A percentile compares a stretch with the other conserved stretches of the same genome.
phyloP scores from a whole-genome alignment of 1,140 invertebrate genomes.

The Saccostrea echinata region DNA sequence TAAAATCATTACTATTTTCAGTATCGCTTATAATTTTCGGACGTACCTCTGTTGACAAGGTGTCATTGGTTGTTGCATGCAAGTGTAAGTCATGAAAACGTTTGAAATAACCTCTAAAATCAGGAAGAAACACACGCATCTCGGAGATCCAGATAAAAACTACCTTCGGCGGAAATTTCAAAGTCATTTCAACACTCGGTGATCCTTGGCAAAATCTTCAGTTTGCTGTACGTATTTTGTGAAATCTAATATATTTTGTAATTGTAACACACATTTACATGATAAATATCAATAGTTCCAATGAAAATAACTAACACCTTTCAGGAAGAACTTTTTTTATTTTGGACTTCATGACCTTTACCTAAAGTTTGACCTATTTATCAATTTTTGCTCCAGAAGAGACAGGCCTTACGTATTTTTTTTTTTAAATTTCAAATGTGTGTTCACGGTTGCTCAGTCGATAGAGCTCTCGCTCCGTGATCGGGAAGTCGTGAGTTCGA shows the following conservation, averaged over 20 bases:
- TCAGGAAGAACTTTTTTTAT: no score
- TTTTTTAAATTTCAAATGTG: no score
- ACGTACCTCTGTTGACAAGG: neutral
- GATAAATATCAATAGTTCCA: neutral
- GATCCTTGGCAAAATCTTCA: neutral
- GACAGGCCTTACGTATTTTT: no score
- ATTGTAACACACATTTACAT: neutral
- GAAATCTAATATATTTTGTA: neutral
- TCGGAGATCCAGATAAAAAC: neutral
- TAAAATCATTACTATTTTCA: neutral
- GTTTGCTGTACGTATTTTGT: neutral
- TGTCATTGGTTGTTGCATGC: neutral
- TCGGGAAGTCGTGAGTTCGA: no score
- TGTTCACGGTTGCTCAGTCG: no score
- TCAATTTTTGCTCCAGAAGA: no score
- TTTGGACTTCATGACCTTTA: no score
- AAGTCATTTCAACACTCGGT: neutral
- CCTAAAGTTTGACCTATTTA: no score
- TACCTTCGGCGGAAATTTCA: neutral
- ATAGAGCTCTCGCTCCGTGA: no score
- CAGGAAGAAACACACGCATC: neutral
- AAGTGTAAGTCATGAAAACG: neutral
- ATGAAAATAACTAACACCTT: no score
- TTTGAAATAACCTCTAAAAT: conserved; percentile 8
- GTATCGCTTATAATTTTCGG: neutral